Evolutionary conservation across 2,113 vertebrate genomes (phyloP).

Genomic region (Lycaon pictus): DNA sequence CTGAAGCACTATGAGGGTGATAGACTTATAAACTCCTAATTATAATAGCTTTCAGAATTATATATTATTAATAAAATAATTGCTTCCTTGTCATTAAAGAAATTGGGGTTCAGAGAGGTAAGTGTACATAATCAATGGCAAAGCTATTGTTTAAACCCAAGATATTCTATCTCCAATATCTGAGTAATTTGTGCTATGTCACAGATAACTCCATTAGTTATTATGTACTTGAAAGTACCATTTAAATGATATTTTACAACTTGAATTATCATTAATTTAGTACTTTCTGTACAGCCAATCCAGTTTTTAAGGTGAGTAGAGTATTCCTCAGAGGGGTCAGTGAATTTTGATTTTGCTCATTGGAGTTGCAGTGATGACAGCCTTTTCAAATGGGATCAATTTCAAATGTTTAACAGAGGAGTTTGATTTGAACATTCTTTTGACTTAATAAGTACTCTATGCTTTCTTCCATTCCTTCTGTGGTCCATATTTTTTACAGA

Average conservation of each 20-base stretch:
- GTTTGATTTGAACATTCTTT: conserved; percentile 47
- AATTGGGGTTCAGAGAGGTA: neutral
- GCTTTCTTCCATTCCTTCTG: conserved; percentile 60
- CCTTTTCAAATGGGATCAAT: neutral
- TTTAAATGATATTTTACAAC: neutral
- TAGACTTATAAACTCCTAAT: neutral
- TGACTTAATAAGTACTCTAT: neutral
- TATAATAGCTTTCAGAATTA: neutral
- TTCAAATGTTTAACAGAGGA: conserved; percentile 22
- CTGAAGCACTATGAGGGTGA: neutral
- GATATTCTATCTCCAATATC: neutral
- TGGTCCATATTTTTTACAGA: conserved; percentile 84
- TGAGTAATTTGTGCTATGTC: neutral
- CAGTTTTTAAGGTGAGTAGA: neutral
- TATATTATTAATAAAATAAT: conserved; percentile 41
- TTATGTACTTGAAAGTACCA: conserved; percentile 36
- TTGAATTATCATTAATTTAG: conserved; percentile 27
- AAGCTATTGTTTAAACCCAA: neutral
- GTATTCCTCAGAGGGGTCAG: neutral
- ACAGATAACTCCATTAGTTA: neutral
- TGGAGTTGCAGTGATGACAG: neutral
- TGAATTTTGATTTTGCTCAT: neutral
- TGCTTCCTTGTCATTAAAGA: conserved; percentile 18
- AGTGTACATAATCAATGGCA: neutral
- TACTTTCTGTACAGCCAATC: neutral